Base-by-base conservation (phyloP, 92 coral and sea anemone species). In the Isaurus tuberculatus region DNA sequence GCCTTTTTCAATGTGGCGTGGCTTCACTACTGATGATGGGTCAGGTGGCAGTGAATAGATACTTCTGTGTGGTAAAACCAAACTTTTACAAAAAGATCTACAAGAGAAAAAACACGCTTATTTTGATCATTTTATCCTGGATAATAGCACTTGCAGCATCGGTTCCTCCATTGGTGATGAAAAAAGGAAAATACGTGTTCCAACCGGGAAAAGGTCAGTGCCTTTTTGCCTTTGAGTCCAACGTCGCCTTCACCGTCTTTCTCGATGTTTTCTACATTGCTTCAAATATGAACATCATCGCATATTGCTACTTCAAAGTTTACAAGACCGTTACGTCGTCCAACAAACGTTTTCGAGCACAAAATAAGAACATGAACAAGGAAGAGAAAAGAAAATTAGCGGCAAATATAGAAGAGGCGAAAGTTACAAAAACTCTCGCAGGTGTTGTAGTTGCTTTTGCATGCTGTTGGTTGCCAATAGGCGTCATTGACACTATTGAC, bases 51-150 rank as follows among this genome's bases (percentile, higher is more conserved):
- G 83, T 80, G 16, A 86, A 70, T 75, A 83, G 82, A 42, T 72
- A 79, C 31, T 86, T 70, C 55, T 88, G 85, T 64, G 75, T 83
- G 0, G 88, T 83, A 5, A 61, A 72, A 63, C 84, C 71, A 44
- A 63, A 25, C 9, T 55, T 46, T 33, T 84, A 78, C 73, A 26
- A 31, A 8, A 83, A 16, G 17, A 43, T 86, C 19, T 71, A 79
- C 49, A 16, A 42, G 26, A 85, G 30, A 26, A 53, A 51, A 29
- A 57, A 27, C 55, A 77, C 82, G 8, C 36, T 58, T 19, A 36
- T 58, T 17, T 27, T 77, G 3, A 77, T 77, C 5, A 22, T 58
- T 31, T 60, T 25, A 20, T 31, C 82, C 36, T 77, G 82, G 82
- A 27, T 77, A 2, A 10, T 55, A 13, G 43, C 82, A 34, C 70